These are phyloP conservation scores for Bufo gargarizans DNA, from an alignment of 2,113 vertebrate species.

Conservation along the genomic window DNA sequence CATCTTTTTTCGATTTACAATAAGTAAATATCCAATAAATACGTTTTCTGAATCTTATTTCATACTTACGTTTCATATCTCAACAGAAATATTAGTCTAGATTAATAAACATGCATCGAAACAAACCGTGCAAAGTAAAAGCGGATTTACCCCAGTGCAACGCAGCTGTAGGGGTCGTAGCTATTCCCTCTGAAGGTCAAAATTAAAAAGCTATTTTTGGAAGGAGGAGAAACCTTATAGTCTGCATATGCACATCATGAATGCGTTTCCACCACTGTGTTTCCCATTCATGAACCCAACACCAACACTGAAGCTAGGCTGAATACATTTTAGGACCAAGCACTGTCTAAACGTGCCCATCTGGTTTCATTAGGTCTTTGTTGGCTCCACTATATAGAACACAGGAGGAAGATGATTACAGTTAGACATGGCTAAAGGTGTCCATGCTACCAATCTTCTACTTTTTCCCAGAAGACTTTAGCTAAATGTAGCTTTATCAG, in stretches of 20 bases:
- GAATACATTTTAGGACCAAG: slow-evolving; percentile 10
- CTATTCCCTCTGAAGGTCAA: neutral
- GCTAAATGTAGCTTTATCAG: neutral
- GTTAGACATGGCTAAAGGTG: neutral
- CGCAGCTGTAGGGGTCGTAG: neutral
- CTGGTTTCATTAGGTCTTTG: neutral
- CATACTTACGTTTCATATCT: neutral
- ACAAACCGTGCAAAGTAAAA: neutral
- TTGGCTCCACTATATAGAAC: neutral
- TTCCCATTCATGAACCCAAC: neutral
- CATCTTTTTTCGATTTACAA: too few relatives aligned
- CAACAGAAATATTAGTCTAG: neutral
- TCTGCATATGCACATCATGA: neutral
- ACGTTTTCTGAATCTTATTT: neutral
- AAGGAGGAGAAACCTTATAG: neutral
- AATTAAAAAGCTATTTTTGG: too few relatives aligned
- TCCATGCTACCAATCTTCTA: neutral
- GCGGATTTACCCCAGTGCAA: neutral
- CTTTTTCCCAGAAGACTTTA: neutral
- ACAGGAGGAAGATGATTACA: neutral
- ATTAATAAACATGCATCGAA: neutral
- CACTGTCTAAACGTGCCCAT: neutral
- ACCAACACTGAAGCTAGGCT: neutral
- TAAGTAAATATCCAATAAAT: too few relatives aligned
- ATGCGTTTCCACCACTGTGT: neutral